A percentile compares a stretch with the other conserved stretches of the same genome.
phyloP scores from a whole-genome alignment of 2,797 vertebrate species.

The Pangasius djambal region DNA sequence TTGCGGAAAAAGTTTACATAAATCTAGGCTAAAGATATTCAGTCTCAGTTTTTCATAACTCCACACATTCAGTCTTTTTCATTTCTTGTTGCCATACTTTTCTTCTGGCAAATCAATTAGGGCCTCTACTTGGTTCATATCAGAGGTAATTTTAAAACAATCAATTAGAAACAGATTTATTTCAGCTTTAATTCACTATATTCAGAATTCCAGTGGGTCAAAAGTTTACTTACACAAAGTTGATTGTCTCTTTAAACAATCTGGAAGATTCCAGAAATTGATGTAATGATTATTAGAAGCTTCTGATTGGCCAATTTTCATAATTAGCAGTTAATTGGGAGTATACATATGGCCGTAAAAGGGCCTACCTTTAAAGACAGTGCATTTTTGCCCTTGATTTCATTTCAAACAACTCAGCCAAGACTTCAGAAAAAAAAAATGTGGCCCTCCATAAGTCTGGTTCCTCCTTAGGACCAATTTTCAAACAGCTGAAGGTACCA shows the following conservation, averaged over 20 bases:
- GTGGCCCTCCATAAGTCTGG: too few species aligned
- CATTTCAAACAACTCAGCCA: neutral
- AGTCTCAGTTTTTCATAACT: neutral
- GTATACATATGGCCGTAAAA: neutral
- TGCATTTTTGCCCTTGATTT: neutral
- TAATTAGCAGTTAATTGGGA: neutral
- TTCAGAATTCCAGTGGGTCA: too few species aligned
- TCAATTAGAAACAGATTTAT: neutral
- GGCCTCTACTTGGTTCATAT: neutral
- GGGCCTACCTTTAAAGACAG: neutral
- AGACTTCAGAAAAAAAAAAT: neutral
- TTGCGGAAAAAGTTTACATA: neutral
- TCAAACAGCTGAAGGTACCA: neutral
- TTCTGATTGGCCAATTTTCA: neutral
- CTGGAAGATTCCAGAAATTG: neutral
- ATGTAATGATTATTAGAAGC: neutral
- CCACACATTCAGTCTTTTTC: too few species aligned
- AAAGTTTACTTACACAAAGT: too few species aligned
- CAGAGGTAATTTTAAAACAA: neutral
- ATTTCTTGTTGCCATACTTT: too few species aligned
- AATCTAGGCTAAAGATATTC: neutral
- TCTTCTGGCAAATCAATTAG: too few species aligned
- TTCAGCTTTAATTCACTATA: too few species aligned
- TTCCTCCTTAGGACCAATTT: neutral
- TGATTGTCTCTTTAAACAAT: neutral